phyloP scores from a whole-genome alignment of 2,113 vertebrate species.

The Peucedramus taeniatus region DNA sequence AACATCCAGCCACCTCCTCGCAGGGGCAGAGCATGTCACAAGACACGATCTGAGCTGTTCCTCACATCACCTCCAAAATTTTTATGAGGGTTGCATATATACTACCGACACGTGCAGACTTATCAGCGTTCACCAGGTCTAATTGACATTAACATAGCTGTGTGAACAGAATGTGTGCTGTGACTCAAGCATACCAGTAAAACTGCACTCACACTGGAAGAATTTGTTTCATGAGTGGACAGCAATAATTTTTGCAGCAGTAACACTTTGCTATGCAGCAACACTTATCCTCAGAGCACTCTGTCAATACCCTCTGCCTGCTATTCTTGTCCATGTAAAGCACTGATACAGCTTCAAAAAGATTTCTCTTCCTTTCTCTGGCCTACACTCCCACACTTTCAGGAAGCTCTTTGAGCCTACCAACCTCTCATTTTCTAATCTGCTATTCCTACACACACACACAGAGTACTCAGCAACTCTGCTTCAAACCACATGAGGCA shows the following conservation, averaged over 20 bases:
- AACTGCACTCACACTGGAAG: neutral
- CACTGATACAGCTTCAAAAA: conserved; percentile 45
- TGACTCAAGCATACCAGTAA: neutral
- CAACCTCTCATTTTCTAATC: conserved; percentile 47
- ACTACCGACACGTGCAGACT: neutral
- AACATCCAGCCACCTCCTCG: neutral
- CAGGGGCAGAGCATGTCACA: neutral
- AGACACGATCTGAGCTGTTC: fast-evolving
- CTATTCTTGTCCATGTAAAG: conserved; percentile 21
- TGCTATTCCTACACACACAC: neutral
- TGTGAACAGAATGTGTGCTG: neutral
- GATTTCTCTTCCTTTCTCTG: conserved; percentile 44
- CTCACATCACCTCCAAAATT: neutral
- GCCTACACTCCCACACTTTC: conserved; percentile 42
- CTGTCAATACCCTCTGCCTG: neutral
- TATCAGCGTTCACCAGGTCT: neutral
- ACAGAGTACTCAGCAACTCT: neutral
- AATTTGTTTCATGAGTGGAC: neutral
- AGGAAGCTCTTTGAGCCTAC: conserved; percentile 44
- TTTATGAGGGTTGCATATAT: neutral
- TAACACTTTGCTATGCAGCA: neutral
- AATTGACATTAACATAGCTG: neutral
- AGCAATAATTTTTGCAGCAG: neutral
- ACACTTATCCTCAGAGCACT: neutral
- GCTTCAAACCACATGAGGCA: neutral